Base-by-base conservation (phyloP, 2,113 vertebrate species). In the Strix aluco region DNA sequence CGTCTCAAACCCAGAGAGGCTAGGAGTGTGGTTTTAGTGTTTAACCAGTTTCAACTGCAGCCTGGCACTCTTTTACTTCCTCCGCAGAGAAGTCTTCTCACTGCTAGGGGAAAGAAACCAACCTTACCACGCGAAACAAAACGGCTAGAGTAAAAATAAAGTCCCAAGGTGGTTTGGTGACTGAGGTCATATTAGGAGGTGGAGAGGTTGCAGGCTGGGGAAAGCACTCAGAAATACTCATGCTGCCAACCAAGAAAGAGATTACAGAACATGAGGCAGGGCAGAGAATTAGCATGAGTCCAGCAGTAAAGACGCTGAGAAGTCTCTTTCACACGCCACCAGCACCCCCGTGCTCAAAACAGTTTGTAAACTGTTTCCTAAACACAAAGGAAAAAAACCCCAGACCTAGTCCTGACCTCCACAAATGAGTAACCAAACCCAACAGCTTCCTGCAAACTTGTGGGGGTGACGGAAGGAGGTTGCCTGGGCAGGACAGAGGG, bases 11-110 rank as follows among this genome's bases (percentile, higher is more conserved):
- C 96, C 97, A 85, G 94, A 52, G 81, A 98, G 94, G 97, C 70
- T 66, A 97, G 82, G 88, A 98, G 86, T 98, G 98, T 97, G 98
- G 98, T 98, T 98, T 98, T 96, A 79, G 97, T 93, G 97, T 98
- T 96, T 98, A 98, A 98, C 98, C 97, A 98, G 97, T 77, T 92
- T 97, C 97, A 97, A 97, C 95, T 98, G 97, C 98, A 98, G 97
- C 97, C 98, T 98, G 98, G 98, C 98, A 98, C 97, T 96, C 96
- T 86, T 84, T 91, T 91, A 94, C 96, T 98, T 98, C 98, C 98
- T 97, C 97, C 32, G 46, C 75, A 94, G 70, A 96, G 93, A 97
- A 97, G 90, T 96, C 84, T 97, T 96, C 96, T 94, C 94, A 94
- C 77, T 96, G 80, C 89, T 80, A 96, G 92, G 95, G 93, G 92